These are phyloP conservation scores for Fregetta grallaria DNA, from an alignment of 2,113 vertebrate species.

Conservation along the genomic window DNA sequence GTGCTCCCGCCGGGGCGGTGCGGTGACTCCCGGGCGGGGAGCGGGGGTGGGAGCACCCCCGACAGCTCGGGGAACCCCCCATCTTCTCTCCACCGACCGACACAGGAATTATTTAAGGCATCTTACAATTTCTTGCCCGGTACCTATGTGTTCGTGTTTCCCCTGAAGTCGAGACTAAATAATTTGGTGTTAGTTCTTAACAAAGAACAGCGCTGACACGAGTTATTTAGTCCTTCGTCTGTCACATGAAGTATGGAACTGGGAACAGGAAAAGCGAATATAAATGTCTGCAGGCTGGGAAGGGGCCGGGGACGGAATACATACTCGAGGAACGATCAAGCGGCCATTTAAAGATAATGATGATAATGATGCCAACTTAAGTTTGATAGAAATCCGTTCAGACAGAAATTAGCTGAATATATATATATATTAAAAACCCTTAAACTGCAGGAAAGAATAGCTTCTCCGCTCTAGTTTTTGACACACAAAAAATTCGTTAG, in stretches of 20 bases:
- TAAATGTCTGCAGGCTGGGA: too few relatives aligned
- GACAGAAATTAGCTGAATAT: not conserved
- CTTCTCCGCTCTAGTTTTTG: not conserved
- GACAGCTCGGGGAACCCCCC: not conserved
- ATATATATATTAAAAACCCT: not conserved
- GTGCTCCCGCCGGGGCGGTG: not conserved
- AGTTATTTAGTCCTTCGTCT: not conserved
- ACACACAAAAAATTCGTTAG: not conserved
- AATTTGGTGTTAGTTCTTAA: not conserved
- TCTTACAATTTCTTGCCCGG: not conserved
- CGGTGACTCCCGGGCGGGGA: not conserved
- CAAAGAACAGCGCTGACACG: rapidly evolving
- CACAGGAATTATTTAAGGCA: not conserved
- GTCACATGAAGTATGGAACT: not conserved
- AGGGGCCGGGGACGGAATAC: rapidly evolving
- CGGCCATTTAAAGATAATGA: not conserved
- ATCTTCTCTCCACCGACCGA: too few relatives aligned
- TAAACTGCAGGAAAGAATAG: not conserved
- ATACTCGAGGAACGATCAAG: not conserved
- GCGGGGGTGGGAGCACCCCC: not conserved
- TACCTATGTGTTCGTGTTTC: not conserved
- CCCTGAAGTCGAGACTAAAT: not conserved
- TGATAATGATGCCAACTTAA: not conserved
- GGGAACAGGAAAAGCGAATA: not conserved
- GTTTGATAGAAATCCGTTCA: not conserved